These are phyloP conservation scores for Tetheella fluctuosa DNA, from an alignment of 2,888 invertebrate genomes.

Conservation along the genomic window DNA sequence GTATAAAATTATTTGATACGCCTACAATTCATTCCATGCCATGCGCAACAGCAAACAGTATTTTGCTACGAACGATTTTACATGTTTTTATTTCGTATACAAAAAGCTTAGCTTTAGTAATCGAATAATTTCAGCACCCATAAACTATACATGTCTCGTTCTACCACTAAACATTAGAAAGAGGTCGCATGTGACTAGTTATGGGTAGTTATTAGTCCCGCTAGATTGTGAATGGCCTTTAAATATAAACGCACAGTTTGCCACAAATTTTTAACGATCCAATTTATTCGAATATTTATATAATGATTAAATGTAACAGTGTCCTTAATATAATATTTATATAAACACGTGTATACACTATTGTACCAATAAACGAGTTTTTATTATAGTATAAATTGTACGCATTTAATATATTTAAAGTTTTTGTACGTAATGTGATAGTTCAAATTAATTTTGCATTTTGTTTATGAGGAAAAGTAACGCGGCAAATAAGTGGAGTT, in stretches of 20 bases:
- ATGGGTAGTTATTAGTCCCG: constrained; percentile 44
- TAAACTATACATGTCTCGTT: constrained; percentile 35
- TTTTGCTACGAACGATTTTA: constrained; percentile 75
- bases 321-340: constrained; percentile 32
- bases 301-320: constrained; percentile 39
- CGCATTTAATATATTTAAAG: constrained; percentile 66
- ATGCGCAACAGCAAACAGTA: constrained; percentile 60
- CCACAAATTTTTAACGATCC: constrained; percentile 38
- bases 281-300: constrained; percentile 43
- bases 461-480: constrained; percentile 15
- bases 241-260: constrained; percentile 48
- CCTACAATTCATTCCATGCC: constrained; percentile 73
- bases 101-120: constrained; percentile 66
- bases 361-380: constrained; percentile 25
- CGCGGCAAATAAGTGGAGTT: background rate
- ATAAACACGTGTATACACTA: constrained; percentile 32
- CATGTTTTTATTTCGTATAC: constrained; percentile 55
- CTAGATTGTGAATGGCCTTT: constrained; percentile 48
- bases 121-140: constrained; percentile 33
- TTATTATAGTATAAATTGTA: constrained; percentile 42
- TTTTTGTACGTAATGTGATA: constrained; percentile 64
- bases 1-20: constrained; percentile 60
- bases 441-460: constrained; percentile 44
- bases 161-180: constrained; percentile 25
- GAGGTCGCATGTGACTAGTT: constrained; percentile 20